These are phyloP conservation scores for Nibea coibor DNA, from an alignment of 2,113 vertebrate species.

Conservation along the genomic window DNA sequence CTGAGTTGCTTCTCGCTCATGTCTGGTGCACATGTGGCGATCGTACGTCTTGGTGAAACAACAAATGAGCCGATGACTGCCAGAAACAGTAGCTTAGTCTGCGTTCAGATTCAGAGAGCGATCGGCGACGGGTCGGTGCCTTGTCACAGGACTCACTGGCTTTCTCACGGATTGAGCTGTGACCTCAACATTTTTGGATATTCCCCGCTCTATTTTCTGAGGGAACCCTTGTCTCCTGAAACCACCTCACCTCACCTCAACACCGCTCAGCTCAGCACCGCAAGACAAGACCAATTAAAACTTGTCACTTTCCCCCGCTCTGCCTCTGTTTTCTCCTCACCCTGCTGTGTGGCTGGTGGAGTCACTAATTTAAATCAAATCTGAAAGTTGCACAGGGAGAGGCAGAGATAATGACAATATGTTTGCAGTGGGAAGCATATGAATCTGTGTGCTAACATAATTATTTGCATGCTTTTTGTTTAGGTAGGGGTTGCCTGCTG, in stretches of 20 bases:
- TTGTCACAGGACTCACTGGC: conserved; percentile 1
- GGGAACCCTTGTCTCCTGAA: conserved; percentile 17
- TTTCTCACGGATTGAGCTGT: neutral
- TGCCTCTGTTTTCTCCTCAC: conserved; percentile 15
- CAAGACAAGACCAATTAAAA: conserved; percentile 71
- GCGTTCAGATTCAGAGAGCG: neutral
- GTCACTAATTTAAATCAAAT: conserved; percentile 74
- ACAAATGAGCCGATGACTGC: neutral
- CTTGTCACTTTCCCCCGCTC: conserved; percentile 35
- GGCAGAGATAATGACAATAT: conserved; percentile 70
- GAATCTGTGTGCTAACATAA: conserved; percentile 59
- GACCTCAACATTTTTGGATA: conserved; percentile 34
- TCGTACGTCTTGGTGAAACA: neutral
- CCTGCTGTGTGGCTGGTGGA: conserved; percentile 60
- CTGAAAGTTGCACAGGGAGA: conserved; percentile 58
- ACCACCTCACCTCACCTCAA: conserved; percentile 7
- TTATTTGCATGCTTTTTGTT: conserved; percentile 70
- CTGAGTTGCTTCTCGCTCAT: neutral
- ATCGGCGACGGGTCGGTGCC: neutral
- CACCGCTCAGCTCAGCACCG: conserved; percentile 8
- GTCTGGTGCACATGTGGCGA: neutral
- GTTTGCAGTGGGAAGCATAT: conserved; percentile 65
- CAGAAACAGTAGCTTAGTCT: neutral
- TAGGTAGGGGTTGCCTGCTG: conserved; percentile 70
- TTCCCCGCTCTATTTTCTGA: neutral